Evolutionary conservation across 2,113 vertebrate species (phyloP).

Genomic region (Osmerus eperlanus): DNA sequence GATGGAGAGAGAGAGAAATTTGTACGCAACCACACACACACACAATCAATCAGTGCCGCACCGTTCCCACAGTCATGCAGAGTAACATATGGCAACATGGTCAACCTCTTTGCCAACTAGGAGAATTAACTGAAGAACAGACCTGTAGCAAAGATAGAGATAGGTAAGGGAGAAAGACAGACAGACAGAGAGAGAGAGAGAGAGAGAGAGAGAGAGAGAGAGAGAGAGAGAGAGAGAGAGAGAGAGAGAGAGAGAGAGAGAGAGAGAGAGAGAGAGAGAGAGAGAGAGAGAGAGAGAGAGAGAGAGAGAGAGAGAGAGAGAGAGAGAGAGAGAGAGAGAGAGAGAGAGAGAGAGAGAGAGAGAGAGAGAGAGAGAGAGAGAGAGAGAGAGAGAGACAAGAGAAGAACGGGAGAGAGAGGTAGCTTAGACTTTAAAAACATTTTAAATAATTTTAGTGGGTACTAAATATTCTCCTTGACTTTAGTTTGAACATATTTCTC

Average conservation of each 20-base stretch:
- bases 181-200: no score
- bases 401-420: neutral
- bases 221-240: neutral
- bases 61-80: neutral
- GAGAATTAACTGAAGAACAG: neutral
- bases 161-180: no score
- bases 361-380: neutral
- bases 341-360: no score
- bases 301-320: no score
- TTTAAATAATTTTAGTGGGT: no score
- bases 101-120: neutral
- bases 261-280: neutral
- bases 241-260: neutral
- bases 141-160: no score
- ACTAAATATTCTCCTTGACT: no score
- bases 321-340: neutral
- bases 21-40: neutral
- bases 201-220: neutral
- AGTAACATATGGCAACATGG: constrained; percentile 3
- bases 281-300: neutral
- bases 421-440: no score
- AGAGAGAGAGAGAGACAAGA: neutral
- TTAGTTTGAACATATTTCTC: no score
- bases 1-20: neutral
- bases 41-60: no score